Evolutionary conservation across 2,888 invertebrate genomes (phyloP), one percentile per base, ranked within the genome.

Genomic region (Limnephilus marmoratus): DNA sequence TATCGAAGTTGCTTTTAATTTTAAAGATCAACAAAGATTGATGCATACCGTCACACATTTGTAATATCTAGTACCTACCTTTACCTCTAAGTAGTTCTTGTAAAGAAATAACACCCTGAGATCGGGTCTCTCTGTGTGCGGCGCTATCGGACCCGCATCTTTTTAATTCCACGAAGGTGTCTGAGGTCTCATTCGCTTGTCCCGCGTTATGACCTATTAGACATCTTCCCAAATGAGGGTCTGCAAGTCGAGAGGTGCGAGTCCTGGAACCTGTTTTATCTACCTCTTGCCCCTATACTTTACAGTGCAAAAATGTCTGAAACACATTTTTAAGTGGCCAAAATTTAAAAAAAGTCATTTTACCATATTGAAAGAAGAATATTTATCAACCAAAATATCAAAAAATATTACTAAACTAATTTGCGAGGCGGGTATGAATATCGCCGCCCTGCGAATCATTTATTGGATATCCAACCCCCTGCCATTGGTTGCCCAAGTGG

Each of bases 81-180:
- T 68, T 68, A 68, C 15, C n/a, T 7, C n/a, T 9, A 2, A 68
- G 68, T 18, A 24, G 68, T 68, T 68, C 68, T 9, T n/a, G 68
- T 68, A 68, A 68, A 7, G 68, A 68, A 68, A 24, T 3, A 24
- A 68, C n/a, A 9, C 24, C 24, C 2, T 18, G 24, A 68, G 68
- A 68, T 68, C 4, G 24, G 24, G 24, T 68, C 68, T 85, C n/a
- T 18, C 83, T 37, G 34, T 83, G 83, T 83, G 34, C 37, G n/a
- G 49, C 86, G 45, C 41, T 45, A 45, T 86, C 86, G 29, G 86
- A 83, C 86, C 86, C 86, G 86, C 86, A 86, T 86, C 86, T 86
- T 45, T 45, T 41, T 24, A 29, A 83, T 86, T 86, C 86, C 45
- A 45, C 37, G 86, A 86, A 86, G 86, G 83, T 83, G 83, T 83